Percentiles rank a stretch among this genome's conserved stretches.
phyloP scores from a whole-genome alignment of 2,888 invertebrate genomes.

The Leistus spinibarbis region DNA sequence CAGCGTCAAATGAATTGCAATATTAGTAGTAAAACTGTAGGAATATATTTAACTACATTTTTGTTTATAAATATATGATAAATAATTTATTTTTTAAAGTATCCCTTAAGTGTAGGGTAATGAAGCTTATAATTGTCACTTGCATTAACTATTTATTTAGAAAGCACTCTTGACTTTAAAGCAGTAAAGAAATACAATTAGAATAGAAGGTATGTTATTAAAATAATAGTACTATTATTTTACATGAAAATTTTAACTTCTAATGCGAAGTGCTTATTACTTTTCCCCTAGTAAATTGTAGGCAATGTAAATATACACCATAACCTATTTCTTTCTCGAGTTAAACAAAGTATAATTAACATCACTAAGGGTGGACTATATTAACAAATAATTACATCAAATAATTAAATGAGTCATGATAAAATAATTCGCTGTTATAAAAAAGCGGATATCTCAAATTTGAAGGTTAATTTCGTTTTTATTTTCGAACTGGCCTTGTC shows the following conservation, averaged over 20 bases:
- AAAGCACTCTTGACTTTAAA: background rate
- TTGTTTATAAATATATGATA: too few species aligned
- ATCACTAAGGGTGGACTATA: too few species aligned
- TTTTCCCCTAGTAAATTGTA: background rate
- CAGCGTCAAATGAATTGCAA: background rate
- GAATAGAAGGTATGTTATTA: background rate
- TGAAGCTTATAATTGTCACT: too few species aligned
- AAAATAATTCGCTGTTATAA: background rate
- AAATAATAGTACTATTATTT: conserved; percentile 10
- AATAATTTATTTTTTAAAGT: too few species aligned
- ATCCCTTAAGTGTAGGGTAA: too few species aligned
- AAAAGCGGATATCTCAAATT: background rate
- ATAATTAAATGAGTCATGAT: background rate
- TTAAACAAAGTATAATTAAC: too few species aligned
- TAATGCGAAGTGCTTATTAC: conserved; percentile 9
- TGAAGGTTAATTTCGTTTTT: too few species aligned
- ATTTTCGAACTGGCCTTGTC: background rate
- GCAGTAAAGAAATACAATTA: background rate
- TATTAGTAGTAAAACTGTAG: too few species aligned
- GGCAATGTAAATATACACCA: too few species aligned
- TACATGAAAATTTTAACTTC: conserved; percentile 14
- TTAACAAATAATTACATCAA: background rate
- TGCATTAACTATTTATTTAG: background rate
- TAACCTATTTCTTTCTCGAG: too few species aligned
- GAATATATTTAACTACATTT: too few species aligned